Percentiles rank a stretch among this genome's conserved stretches.
These are phyloP conservation scores for Nomada lathburiana DNA, from an alignment of 2,888 invertebrate species.

Conservation along the genomic window DNA sequence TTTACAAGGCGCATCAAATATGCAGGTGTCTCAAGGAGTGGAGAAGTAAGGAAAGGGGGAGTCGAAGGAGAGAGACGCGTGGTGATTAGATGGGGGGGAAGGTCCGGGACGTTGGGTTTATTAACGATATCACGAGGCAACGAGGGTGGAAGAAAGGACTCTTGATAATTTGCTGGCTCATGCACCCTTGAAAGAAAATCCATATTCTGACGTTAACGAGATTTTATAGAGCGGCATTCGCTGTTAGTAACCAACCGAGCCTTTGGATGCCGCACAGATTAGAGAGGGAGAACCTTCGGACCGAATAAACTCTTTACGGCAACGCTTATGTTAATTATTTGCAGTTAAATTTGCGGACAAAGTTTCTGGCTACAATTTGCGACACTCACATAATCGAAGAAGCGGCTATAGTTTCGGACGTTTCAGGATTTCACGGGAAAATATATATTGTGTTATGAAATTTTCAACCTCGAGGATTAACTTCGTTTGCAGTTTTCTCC, in stretches of 20 bases:
- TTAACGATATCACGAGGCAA: constrained; percentile 78
- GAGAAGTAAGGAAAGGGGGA: constrained; percentile 59
- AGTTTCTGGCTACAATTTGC: neutral
- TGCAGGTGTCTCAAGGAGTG: constrained; percentile 79
- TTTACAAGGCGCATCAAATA: constrained; percentile 82
- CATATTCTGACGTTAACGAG: constrained; percentile 75
- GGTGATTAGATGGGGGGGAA: constrained; percentile 82
- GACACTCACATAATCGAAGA: no score
- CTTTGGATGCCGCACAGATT: constrained; percentile 32
- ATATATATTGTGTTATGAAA: no score
- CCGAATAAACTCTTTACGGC: neutral
- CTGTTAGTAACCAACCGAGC: constrained; percentile 56
- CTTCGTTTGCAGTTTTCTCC: no score
- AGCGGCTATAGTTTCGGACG: no score
- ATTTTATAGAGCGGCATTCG: constrained; percentile 70
- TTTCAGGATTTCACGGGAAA: no score
- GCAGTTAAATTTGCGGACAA: neutral
- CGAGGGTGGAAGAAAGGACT: constrained; percentile 76
- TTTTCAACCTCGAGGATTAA: no score
- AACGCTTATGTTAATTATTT: constrained; percentile 23
- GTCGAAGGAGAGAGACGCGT: constrained; percentile 67
- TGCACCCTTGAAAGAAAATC: constrained; percentile 76
- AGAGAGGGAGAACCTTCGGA: constrained; percentile 17
- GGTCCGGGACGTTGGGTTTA: constrained; percentile 79
- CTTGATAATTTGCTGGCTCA: constrained; percentile 81